A percentile compares a stretch with the other conserved stretches of the same genome.
These are phyloP conservation scores for Picathartes gymnocephalus DNA, from an alignment of 2,113 vertebrate genomes.

Conservation along the genomic window DNA sequence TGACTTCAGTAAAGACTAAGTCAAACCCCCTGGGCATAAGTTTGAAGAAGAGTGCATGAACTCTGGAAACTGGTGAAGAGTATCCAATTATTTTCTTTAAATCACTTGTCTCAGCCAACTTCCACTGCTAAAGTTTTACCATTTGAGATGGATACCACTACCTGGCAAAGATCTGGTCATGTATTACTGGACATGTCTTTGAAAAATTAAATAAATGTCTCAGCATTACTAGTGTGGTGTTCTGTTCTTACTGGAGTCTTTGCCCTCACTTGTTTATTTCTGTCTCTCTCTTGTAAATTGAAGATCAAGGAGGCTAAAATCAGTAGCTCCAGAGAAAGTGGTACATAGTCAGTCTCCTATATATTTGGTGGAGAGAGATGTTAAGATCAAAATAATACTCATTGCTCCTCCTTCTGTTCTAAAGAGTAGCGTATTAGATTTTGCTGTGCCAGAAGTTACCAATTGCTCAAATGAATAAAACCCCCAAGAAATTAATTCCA, in stretches of 20 bases:
- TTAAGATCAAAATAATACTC: not conserved
- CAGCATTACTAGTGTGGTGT: not conserved
- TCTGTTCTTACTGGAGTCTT: not conserved
- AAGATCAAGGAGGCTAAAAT: not conserved
- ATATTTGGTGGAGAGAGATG: not conserved
- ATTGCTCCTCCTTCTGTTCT: not conserved
- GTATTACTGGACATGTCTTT: not conserved
- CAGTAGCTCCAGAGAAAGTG: not conserved
- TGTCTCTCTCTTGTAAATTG: not conserved
- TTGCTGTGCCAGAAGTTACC: not conserved
- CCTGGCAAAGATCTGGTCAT: not conserved
- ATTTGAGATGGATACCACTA: not conserved
- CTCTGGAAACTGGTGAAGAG: not conserved
- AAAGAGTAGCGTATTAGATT: not conserved
- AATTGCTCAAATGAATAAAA: not conserved
- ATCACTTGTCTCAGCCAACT: not conserved
- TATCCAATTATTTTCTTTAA: not conserved
- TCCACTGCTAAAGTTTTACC: not conserved
- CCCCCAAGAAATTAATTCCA: not conserved
- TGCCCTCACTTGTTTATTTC: not conserved
- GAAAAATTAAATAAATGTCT: not conserved
- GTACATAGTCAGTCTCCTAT: not conserved
- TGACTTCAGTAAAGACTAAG: not conserved
- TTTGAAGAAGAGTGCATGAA: not conserved
- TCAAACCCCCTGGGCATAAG: rapidly evolving